A percentile compares a stretch with the other conserved stretches of the same genome.
These are phyloP conservation scores for Epinotia ramella DNA, from an alignment of 2,888 invertebrate species.

Conservation along the genomic window DNA sequence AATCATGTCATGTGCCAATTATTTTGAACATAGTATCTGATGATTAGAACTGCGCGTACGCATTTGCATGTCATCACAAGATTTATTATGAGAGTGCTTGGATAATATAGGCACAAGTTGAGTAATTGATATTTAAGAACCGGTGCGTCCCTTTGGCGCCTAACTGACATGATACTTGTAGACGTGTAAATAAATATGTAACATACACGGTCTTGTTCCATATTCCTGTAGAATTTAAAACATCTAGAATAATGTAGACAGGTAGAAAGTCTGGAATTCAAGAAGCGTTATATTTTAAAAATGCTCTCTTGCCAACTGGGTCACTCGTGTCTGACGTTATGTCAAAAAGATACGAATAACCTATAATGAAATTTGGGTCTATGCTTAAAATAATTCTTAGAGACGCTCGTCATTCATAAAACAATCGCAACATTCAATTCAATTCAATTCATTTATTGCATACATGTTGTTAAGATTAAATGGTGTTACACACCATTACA, in stretches of 20 bases:
- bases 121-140: constrained; percentile 59
- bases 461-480: no score
- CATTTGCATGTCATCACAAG: constrained; percentile 55
- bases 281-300: constrained; percentile 65
- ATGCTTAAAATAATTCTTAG: constrained; percentile 7
- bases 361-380: constrained; percentile 11
- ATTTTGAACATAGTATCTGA: constrained; percentile 41
- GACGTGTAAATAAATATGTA: not conserved
- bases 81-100: constrained; percentile 56
- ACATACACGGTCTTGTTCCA: not conserved
- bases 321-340: constrained; percentile 66
- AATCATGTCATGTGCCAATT: constrained; percentile 42
- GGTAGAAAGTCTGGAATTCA: constrained; percentile 49
- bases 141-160: constrained; percentile 42
- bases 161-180: constrained; percentile 1
- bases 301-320: constrained; percentile 75
- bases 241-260: constrained; percentile 15
- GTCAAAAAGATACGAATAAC: constrained; percentile 30
- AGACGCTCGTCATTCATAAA: constrained; percentile 13
- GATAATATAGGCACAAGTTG: constrained; percentile 52
- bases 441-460: no score
- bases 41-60: constrained; percentile 49
- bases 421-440: constrained; percentile 17
- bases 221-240: not conserved
- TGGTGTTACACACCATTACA: no score